Percentiles rank a stretch among this genome's conserved stretches.
Evolutionary conservation across 2,888 invertebrate species (phyloP).

Genomic region (Gymnoscelis rufifasciata): DNA sequence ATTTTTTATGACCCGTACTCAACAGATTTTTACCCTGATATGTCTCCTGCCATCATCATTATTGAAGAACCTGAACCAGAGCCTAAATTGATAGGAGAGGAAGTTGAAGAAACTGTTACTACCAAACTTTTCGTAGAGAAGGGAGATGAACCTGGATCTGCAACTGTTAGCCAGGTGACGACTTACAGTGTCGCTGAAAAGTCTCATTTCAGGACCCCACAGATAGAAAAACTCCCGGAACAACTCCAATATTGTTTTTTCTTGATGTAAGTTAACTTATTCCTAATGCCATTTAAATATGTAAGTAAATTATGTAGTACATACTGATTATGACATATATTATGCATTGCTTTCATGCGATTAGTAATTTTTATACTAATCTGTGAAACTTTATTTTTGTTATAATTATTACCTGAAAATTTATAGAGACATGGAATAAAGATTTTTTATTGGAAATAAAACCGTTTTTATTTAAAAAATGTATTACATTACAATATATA

Average conservation of each 20-base stretch:
- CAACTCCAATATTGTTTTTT: constrained; percentile 69
- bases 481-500: constrained; percentile 55
- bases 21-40: constrained; percentile 51
- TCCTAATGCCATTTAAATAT: not conserved
- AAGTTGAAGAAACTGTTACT: constrained; percentile 61
- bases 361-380: too few species aligned
- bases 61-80: constrained; percentile 50
- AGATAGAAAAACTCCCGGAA: constrained; percentile 59
- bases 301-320: not conserved
- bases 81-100: constrained; percentile 61
- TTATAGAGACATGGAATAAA: not conserved
- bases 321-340: too few species aligned
- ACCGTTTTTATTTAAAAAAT: constrained; percentile 21
- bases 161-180: constrained; percentile 65
- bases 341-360: too few species aligned
- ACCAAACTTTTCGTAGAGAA: constrained; percentile 60
- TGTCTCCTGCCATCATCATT: constrained; percentile 40
- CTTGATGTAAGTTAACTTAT: constrained; percentile 42
- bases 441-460: not conserved
- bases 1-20: constrained; percentile 55
- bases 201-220: constrained; percentile 59
- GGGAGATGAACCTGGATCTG: constrained; percentile 57
- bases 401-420: too few species aligned
- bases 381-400: too few species aligned
- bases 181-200: constrained; percentile 66